Conservation (phyloP, 2,888 invertebrate genomes). For the Tiliacea citrago region DNA sequence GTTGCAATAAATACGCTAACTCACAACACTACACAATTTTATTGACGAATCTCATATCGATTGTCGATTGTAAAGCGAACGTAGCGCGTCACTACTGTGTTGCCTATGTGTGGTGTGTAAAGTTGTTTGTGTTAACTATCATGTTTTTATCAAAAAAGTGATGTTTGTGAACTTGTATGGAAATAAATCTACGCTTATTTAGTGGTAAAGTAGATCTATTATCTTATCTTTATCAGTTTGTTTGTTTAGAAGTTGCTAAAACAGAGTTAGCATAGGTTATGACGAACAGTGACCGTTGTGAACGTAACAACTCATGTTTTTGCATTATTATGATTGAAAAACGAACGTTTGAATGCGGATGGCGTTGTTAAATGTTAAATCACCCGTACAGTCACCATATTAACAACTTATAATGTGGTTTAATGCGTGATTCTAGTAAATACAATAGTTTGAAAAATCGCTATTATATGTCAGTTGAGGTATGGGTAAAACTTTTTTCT, state of each 20-base stretch:
- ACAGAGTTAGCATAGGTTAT: slow-evolving; percentile 84
- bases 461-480: slow-evolving; percentile 53
- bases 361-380: slow-evolving; percentile 66
- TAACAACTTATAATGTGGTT: slow-evolving; percentile 33
- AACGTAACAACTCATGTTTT: slow-evolving; percentile 82
- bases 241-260: slow-evolving; percentile 74
- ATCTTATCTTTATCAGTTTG: slow-evolving; percentile 82
- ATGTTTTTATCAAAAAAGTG: slow-evolving; percentile 90
- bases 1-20: slow-evolving; percentile 1
- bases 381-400: slow-evolving; percentile 34
- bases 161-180: slow-evolving; percentile 85
- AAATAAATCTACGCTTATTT: slow-evolving; percentile 82
- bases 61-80: slow-evolving; percentile 44
- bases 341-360: slow-evolving; percentile 54
- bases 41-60: slow-evolving; percentile 62
- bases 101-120: slow-evolving; percentile 78
- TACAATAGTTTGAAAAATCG: slow-evolving; percentile 44
- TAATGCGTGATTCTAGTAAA: slow-evolving; percentile 38
- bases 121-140: slow-evolving; percentile 87
- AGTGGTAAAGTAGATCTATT: slow-evolving; percentile 85
- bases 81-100: slow-evolving; percentile 77
- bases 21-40: slow-evolving; percentile 63
- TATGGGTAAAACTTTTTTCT: slow-evolving; percentile 55
- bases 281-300: slow-evolving; percentile 71
- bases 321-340: slow-evolving; percentile 81